Evolutionary conservation across 2,797 vertebrate species (phyloP), one percentile per base, ranked within the genome.

Genomic region (Kryptolebias ocellatus): DNA sequence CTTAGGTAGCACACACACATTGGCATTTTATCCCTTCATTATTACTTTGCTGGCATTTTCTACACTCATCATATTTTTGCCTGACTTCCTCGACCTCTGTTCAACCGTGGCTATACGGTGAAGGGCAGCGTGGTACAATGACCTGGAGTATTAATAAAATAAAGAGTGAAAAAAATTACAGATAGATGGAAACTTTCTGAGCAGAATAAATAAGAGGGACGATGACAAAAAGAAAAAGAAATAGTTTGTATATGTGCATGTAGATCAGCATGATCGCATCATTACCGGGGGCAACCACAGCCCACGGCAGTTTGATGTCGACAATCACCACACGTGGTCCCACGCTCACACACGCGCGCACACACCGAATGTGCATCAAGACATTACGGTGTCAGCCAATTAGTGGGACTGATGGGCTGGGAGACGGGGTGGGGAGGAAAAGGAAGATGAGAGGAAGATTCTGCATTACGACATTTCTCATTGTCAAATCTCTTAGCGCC

Each of bases 401-500:
- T 90, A 90, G 83, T 53, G 53, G 72, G 64, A 70, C 59, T 61
- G 74, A 70, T 9, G 15, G 65, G 39, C 45, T n/a, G 46, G 67
- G 59, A 20, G 60, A 65, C 51, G 64, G 68, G 18, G 39, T 42
- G 39, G 39, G 53, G 58, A 56, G 58, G 52, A 60, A 46, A 46
- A 15, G 20, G 47, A 68, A 47, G 65, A 47, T 55, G 51, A 68
- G 64, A 77, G 56, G 29, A 52, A 74, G 47, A 84, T 72, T 83
- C 28, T 3, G 62, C 82, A 83, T 82, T 53, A 81, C 62, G 20
- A 76, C 77, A 84, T 81, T 84, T 49, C 44, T 87, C 74, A 65
- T 81, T 76, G 79, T 87, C 76, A 72, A 73, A 80, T 85, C 76
- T 86, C 79, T 81, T 82, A 60, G 70, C 17, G 42, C 57, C 15